A percentile compares a stretch with the other conserved stretches of the same genome.
phyloP scores from a whole-genome alignment of 1,140 invertebrate genomes.

The Zaprionus africanus region DNA sequence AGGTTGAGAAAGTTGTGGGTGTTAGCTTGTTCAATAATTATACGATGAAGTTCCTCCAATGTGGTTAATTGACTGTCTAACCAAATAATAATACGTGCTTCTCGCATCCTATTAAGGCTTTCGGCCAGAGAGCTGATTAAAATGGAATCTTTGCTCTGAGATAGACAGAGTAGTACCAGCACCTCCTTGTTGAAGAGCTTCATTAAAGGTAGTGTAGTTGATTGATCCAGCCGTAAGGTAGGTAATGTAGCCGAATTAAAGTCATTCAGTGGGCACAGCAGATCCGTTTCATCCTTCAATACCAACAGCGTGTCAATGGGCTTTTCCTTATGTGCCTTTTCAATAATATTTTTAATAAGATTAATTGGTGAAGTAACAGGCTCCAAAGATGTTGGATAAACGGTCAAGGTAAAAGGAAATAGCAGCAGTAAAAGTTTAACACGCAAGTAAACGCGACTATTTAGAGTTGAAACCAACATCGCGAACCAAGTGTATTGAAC shows the following conservation, averaged over 20 bases:
- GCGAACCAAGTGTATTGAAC: not conserved
- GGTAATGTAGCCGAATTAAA: not conserved
- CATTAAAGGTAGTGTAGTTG: not conserved
- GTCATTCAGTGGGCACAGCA: not conserved
- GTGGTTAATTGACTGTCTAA: not conserved
- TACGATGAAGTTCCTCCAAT: not conserved
- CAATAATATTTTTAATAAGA: not conserved
- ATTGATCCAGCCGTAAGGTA: conserved; percentile 1
- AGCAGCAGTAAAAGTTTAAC: not conserved
- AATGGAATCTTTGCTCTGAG: not conserved
- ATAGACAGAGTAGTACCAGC: conserved; percentile 11
- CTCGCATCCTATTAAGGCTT: conserved; percentile 10
- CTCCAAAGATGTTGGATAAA: not conserved
- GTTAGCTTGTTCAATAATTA: not conserved
- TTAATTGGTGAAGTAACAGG: not conserved
- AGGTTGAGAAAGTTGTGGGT: conserved; percentile 16
- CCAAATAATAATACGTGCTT: conserved; percentile 15
- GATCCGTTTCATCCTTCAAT: not conserved
- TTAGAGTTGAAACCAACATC: conserved; percentile 16
- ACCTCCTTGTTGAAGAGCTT: conserved; percentile 1
- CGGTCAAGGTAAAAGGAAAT: not conserved
- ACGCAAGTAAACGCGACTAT: not conserved
- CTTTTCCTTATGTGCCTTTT: not conserved
- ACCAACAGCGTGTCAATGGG: conserved; percentile 19
- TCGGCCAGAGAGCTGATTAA: conserved; percentile 10